Evolutionary conservation across 1,140 invertebrate species (phyloP).

Genomic region (Calycopis cecrops): DNA sequence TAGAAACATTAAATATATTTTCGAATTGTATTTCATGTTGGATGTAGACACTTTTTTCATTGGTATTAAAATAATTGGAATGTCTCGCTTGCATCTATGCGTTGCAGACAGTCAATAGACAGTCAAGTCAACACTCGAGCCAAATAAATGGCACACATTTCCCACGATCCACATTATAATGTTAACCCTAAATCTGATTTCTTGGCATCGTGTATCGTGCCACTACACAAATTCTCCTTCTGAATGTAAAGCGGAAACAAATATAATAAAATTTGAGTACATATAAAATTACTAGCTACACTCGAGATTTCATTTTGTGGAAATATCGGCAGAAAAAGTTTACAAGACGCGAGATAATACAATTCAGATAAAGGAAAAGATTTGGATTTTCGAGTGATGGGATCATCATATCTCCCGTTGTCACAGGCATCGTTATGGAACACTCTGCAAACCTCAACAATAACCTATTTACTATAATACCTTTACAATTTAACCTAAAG

Average conservation of each 20-base stretch:
- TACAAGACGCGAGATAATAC: too few species aligned
- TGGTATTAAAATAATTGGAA: background rate
- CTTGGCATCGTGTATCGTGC: slow-evolving; percentile 2
- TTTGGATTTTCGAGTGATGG: too few species aligned
- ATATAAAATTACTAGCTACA: background rate
- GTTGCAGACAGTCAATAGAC: too few species aligned
- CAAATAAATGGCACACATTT: background rate
- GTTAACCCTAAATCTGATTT: background rate
- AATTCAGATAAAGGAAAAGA: too few species aligned
- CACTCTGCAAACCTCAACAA: too few species aligned
- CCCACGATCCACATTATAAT: slow-evolving; percentile 1
- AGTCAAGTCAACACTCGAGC: background rate
- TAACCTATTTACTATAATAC: too few species aligned
- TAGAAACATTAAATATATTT: background rate
- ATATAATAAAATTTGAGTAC: background rate
- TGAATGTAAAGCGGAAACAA: background rate
- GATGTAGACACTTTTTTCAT: background rate
- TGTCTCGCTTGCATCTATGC: background rate
- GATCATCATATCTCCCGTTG: too few species aligned
- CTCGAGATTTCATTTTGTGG: background rate
- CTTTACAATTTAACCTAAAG: too few species aligned
- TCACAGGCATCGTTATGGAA: too few species aligned
- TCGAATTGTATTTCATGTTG: background rate
- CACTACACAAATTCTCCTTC: background rate
- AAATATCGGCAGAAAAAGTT: background rate